Percentiles rank a stretch among this genome's conserved stretches.
phyloP scores from a whole-genome alignment of 2,113 vertebrate genomes.

The Gopherus flavomarginatus region DNA sequence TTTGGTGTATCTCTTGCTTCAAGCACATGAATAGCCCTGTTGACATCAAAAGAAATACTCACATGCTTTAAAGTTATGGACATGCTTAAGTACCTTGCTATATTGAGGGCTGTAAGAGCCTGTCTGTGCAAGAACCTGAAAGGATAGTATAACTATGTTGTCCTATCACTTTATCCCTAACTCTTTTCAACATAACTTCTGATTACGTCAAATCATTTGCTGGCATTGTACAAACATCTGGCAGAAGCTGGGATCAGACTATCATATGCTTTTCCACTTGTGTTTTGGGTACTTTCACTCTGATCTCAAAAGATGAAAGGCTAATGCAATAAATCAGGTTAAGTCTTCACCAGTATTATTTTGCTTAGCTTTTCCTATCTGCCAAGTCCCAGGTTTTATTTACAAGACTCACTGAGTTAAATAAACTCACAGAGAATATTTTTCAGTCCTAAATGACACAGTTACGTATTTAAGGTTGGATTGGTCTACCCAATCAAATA shows the following conservation, averaged over 20 bases:
- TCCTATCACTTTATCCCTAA: background rate
- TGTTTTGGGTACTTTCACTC: background rate
- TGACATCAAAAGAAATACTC: background rate
- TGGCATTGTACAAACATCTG: background rate
- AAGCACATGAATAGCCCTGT: background rate
- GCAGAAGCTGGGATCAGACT: background rate
- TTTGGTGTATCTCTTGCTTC: background rate
- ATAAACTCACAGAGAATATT: background rate
- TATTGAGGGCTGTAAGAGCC: background rate
- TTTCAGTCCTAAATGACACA: background rate
- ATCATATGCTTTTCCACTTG: fast-evolving
- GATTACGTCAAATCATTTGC: background rate
- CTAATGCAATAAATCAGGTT: background rate
- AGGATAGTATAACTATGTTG: background rate
- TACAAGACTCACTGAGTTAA: background rate
- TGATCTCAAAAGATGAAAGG: background rate
- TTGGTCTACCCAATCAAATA: background rate
- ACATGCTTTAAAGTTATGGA: background rate
- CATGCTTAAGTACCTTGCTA: background rate
- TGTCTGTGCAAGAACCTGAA: background rate
- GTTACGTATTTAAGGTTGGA: background rate
- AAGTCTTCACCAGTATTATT: background rate
- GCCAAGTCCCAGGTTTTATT: background rate
- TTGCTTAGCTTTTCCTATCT: background rate
- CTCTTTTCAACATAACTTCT: fast-evolving